Conservation (phyloP, 2,888 invertebrate species). For the Caenorhabditis sp. region DNA sequence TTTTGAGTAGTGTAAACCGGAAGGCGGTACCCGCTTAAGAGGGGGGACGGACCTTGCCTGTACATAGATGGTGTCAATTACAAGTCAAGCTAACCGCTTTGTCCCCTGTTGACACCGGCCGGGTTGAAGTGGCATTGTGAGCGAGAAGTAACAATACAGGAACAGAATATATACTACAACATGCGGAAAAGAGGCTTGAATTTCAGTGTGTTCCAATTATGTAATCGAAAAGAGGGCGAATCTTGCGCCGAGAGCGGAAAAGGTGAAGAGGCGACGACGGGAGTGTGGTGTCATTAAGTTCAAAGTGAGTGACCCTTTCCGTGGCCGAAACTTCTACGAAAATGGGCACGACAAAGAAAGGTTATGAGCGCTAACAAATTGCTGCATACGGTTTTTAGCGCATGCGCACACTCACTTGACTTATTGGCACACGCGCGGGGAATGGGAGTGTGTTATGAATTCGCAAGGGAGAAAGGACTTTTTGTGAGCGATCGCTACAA, state of each 20-base stretch:
- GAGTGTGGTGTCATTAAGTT: constrained; percentile 44
- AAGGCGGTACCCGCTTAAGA: constrained; percentile 14
- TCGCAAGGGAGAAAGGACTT: constrained; percentile 11
- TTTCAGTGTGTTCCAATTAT: constrained; percentile 57
- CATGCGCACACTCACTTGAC: constrained; percentile 35
- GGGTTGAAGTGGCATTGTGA: constrained; percentile 47
- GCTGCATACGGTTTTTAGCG: constrained; percentile 53
- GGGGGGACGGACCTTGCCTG: constrained; percentile 14
- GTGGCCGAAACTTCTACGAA: constrained; percentile 27
- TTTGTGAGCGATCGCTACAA: constrained; percentile 7
- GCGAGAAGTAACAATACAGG: constrained; percentile 43
- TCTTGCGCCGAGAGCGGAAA: constrained; percentile 36
- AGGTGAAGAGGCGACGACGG: constrained; percentile 20
- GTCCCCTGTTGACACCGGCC: constrained; percentile 21
- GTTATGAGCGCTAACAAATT: constrained; percentile 51
- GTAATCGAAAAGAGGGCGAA: constrained; percentile 31
- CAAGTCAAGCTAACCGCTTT: constrained; percentile 49
- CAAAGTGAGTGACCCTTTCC: constrained; percentile 41
- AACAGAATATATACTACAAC: constrained; percentile 19
- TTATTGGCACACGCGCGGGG: constrained; percentile 42
- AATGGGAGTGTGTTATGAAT: constrained; percentile 28
- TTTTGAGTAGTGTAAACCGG: constrained; percentile 17
- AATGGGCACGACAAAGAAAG: constrained; percentile 44
- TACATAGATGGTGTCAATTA: constrained; percentile 51
- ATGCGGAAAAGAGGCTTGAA: constrained; percentile 31